Evolutionary conservation across 2,113 vertebrate species (phyloP), one percentile per base, ranked within the genome.

Genomic region (Centropus bengalensis): DNA sequence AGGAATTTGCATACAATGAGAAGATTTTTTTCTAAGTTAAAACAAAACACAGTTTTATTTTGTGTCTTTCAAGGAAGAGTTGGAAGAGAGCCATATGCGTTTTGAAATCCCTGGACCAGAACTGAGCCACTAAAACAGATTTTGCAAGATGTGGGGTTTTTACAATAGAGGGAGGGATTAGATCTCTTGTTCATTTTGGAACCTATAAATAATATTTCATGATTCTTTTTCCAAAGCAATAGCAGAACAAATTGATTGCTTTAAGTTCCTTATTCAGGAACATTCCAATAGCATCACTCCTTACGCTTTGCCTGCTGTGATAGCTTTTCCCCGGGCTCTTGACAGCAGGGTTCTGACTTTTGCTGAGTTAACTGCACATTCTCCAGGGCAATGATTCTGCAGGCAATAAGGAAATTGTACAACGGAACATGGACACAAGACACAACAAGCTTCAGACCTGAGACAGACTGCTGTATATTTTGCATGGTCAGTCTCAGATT

Each of bases 101-200:
- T 92, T 95, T 93, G 93, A 97, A 96, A 96, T 93, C 64, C 36
- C 55, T 93, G 94, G 79, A 56, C 47, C 32, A 93, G 84, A 80
- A 94, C 49, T 69, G 45, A 92, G 54, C 14, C 54, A 51, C 68
- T 91, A 54, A 76, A 91, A 38, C 56, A 73, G 70, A 92, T 89
- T 94, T 88, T 96, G 81, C 74, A 91, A 91, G 56, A 86, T 24
- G 24, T 4, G 4, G 7, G 4, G 6, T 8, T 4, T 91, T 40
- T 52, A 60, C 40, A 78, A 27, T 38, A 73, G 75, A 79, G 20
- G 12, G 36, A 79, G n/a, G 23, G 51, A 87, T 68, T 7, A 8
- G 58, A 66, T 85, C 36, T 52, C 54, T 82, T 60, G 19, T 76
- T 91, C 54, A 28, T 64, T 82, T 92, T 68, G 64, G 52, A 87